phyloP scores from a whole-genome alignment of 2,113 vertebrate genomes.

The Rhabdomys dilectus region DNA sequence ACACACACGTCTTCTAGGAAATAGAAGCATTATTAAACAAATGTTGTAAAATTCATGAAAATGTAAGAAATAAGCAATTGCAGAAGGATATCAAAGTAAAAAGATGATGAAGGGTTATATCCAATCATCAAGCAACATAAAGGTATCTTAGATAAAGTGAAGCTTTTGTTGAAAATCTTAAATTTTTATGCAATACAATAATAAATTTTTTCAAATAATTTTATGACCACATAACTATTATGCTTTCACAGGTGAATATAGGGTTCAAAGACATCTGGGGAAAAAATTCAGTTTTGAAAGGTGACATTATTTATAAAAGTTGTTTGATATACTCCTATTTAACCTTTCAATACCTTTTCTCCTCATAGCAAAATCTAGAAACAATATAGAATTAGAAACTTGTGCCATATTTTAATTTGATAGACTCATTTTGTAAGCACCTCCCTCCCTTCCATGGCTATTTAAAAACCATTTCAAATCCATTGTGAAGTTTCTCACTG shows the following conservation, averaged over 20 bases:
- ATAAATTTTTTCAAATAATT: not conserved
- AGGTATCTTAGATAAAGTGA: not conserved
- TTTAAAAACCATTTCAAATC: slow-evolving; percentile 61
- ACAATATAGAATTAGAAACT: slow-evolving; percentile 67
- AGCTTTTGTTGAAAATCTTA: not conserved
- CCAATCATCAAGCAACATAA: not conserved
- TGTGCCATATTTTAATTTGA: slow-evolving; percentile 70
- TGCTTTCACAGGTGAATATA: not conserved
- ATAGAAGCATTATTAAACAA: not conserved
- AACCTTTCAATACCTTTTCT: not conserved
- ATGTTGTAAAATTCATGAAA: not conserved
- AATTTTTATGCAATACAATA: not conserved
- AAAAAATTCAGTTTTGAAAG: not conserved
- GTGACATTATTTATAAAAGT: not conserved
- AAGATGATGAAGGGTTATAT: not conserved
- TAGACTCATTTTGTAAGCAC: slow-evolving; percentile 33
- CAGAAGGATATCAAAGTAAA: not conserved
- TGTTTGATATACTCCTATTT: not conserved
- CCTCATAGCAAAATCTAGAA: not conserved
- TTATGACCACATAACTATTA: not conserved
- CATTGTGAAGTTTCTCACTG: slow-evolving; percentile 63
- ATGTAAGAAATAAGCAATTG: not conserved
- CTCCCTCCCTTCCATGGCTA: not conserved
- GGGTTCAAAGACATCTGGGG: not conserved
- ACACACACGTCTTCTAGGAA: not conserved